Conservation (phyloP, 1,140 invertebrate species). For the Cylas formicarius region DNA sequence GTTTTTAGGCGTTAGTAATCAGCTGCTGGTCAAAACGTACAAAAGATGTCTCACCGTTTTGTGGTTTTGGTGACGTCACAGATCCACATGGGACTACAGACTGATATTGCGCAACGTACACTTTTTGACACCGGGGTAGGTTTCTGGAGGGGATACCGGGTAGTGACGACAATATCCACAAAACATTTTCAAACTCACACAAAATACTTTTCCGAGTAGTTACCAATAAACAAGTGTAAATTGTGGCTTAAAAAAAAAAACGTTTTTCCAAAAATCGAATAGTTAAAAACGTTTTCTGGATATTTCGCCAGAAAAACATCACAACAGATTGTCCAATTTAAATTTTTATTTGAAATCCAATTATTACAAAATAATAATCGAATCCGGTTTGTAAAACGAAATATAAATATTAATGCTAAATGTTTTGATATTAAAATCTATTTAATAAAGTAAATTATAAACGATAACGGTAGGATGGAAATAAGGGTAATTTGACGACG, state of each 20-base stretch:
- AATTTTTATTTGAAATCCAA: constrained; percentile 32
- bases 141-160: constrained; percentile 5
- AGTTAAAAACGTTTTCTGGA: constrained; percentile 18
- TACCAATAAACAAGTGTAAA: neutral
- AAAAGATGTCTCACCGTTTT: constrained; percentile 31
- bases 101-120: constrained; percentile 11
- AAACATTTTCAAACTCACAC: constrained; percentile 17
- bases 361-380: constrained; percentile 40
- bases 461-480: constrained; percentile 34
- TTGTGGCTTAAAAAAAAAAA: too few species aligned
- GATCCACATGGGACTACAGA: too few species aligned
- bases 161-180: constrained; percentile 21
- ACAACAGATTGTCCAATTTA: constrained; percentile 18
- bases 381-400: constrained; percentile 30
- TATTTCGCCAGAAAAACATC: constrained; percentile 24
- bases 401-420: constrained; percentile 26
- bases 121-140: neutral
- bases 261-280: constrained; percentile 4
- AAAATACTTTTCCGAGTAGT: constrained; percentile 1
- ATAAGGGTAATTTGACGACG: constrained; percentile 23
- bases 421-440: constrained; percentile 30
- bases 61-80: constrained; percentile 19
- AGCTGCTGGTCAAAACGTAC: constrained; percentile 13
- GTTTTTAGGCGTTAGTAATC: constrained; percentile 17
- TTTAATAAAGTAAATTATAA: constrained; percentile 33